phyloP scores from a whole-genome alignment of 2,113 vertebrate genomes.

The Colaptes auratus region DNA sequence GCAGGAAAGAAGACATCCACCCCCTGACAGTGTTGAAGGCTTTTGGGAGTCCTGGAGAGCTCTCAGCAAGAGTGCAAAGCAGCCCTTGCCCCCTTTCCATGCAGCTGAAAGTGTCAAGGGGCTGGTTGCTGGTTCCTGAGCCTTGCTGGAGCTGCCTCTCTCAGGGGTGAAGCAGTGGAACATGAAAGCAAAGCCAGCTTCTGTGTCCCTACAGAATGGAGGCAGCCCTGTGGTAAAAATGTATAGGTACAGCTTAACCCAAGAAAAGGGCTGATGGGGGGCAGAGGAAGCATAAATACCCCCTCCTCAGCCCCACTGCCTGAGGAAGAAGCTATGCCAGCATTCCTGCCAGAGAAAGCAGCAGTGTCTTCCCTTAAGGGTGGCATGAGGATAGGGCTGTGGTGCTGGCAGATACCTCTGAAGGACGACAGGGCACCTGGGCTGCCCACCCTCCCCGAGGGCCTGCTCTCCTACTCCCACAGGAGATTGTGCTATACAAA shows the following conservation, averaged over 20 bases:
- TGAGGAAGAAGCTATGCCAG: rapidly evolving
- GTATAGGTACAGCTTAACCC: neutral
- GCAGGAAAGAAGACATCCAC: neutral
- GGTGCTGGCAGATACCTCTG: neutral
- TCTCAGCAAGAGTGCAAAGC: no score
- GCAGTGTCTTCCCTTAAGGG: rapidly evolving
- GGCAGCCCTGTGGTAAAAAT: rapidly evolving
- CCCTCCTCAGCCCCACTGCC: neutral
- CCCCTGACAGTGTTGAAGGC: neutral
- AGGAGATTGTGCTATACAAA: neutral
- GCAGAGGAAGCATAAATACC: neutral
- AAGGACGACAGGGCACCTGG: neutral
- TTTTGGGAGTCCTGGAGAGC: neutral
- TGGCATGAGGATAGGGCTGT: neutral
- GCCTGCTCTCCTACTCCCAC: rapidly evolving
- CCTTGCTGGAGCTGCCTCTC: rapidly evolving
- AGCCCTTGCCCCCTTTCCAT: rapidly evolving
- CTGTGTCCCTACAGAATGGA: neutral
- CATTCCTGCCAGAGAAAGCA: rapidly evolving
- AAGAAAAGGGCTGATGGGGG: rapidly evolving
- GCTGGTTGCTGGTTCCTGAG: rapidly evolving
- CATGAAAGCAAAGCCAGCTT: neutral
- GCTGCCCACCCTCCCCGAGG: neutral
- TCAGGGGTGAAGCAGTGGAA: rapidly evolving
- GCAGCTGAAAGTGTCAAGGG: neutral